These are phyloP conservation scores for Paracentrotus lividus DNA, from an alignment of 53 echinoderm and acorn worm genomes.

Conservation along the genomic window DNA sequence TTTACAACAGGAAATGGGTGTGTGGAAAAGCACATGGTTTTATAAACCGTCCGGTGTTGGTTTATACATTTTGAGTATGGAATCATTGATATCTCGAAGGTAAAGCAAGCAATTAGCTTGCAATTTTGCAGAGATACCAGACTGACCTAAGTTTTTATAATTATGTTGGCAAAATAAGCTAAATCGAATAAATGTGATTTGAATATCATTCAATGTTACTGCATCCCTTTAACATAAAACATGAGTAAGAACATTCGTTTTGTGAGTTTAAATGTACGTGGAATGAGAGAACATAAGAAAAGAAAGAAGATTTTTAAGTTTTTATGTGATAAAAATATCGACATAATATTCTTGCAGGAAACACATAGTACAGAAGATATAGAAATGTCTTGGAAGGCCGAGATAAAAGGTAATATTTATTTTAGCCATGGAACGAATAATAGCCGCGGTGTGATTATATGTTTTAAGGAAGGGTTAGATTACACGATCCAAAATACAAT, in stretches of 20 bases:
- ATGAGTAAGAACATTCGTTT: neutral
- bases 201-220: too few relatives aligned
- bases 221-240: neutral
- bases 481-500: neutral
- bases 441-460: neutral
- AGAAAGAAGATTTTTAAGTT: neutral
- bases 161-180: too few relatives aligned
- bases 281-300: neutral
- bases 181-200: too few relatives aligned
- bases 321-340: neutral
- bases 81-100: too few relatives aligned
- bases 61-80: too few relatives aligned
- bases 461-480: neutral
- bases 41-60: too few relatives aligned
- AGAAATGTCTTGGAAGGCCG: neutral
- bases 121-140: too few relatives aligned
- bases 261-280: neutral
- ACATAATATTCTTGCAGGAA: neutral
- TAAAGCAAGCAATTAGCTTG: too few relatives aligned
- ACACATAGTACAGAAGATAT: neutral
- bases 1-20: too few relatives aligned
- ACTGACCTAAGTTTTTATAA: too few relatives aligned
- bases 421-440: constrained; percentile 6
- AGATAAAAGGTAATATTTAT: neutral
- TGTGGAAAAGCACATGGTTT: too few relatives aligned